Evolutionary conservation across 2,888 invertebrate species (phyloP).

Genomic region (Microdon myrmicae): DNA sequence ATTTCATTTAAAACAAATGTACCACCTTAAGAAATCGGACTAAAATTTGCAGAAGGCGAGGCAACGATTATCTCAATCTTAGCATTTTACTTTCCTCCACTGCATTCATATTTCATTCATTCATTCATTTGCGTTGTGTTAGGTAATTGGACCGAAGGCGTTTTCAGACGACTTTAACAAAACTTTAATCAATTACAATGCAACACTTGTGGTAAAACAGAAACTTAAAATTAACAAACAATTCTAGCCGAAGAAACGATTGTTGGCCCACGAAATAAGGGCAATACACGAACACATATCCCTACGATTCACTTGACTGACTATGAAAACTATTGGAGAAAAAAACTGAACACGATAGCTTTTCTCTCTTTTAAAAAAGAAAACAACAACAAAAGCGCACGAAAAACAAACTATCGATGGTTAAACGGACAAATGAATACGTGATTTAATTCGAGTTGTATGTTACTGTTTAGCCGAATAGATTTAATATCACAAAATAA

Average conservation of each 20-base stretch:
- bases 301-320: slow-evolving; percentile 31
- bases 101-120: no score
- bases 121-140: no score
- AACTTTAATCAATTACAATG: slow-evolving; percentile 20
- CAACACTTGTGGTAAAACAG: slow-evolving; percentile 23
- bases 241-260: slow-evolving; percentile 24
- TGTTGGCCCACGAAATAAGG: slow-evolving; percentile 34
- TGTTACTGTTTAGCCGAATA: no score
- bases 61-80: slow-evolving; percentile 5
- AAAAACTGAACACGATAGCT: no score
- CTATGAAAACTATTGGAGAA: no score
- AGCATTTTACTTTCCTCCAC: slow-evolving; percentile 15
- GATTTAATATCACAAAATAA: slow-evolving; percentile 24
- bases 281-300: slow-evolving; percentile 34
- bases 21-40: slow-evolving; percentile 18
- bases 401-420: no score
- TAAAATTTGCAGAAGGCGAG: slow-evolving; percentile 17
- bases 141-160: no score
- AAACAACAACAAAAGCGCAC: no score
- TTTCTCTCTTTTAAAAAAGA: no score
- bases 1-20: slow-evolving; percentile 18
- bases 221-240: slow-evolving; percentile 19
- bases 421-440: no score
- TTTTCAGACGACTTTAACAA: no score
- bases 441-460: no score